Evolutionary conservation across 1,140 invertebrate genomes (phyloP), one percentile per base, ranked within the genome.

Genomic region (Cydia pomonella): DNA sequence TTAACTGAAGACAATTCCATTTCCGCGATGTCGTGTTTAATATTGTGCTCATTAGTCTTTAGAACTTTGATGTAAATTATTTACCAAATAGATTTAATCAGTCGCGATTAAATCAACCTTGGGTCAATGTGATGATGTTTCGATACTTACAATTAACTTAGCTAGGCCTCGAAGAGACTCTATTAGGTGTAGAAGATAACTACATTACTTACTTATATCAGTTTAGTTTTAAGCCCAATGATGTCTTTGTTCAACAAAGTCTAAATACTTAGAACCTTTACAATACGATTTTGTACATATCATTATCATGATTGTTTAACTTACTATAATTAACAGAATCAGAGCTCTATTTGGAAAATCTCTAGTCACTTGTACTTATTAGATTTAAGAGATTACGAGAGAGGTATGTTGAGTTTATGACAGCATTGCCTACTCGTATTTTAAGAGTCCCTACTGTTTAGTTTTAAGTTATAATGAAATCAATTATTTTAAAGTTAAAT

Each of bases 41-140:
- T 77, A 76, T 75, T 77, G 75, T 92, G 88, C 86, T 91, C 86
- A 91, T 87, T 89, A 89, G 84, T 63, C 41, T 72, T 80, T 83
- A 83, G 75, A 69, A 69, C 64, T 69, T 33, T 21, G n/a, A 25
- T 18, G 29, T 69, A 33, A 73, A 73, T 73, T 73, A 47, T 73
- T 47, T 73, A 69, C 29, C 64, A 16, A 18, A 41, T 69, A 33
- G 16, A 41, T 69, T 69, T 38, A 33, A 69, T 69, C 64, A 12
- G 21, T 38, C 64, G 6, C 29, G 64, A 69, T 38, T 69, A 69
- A 33, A 69, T 69, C n/a, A 69, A 69, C 29, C 27, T 69, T 69
- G 64, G 29, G 29, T 64, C 25, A 64, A 33, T 33, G 63, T 29
- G 63, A 64, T 25, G 62, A 63, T 64, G 63, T 33, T 29, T 41